Evolutionary conservation across 2,888 invertebrate species (phyloP).

Genomic region (Arenicola marina): DNA sequence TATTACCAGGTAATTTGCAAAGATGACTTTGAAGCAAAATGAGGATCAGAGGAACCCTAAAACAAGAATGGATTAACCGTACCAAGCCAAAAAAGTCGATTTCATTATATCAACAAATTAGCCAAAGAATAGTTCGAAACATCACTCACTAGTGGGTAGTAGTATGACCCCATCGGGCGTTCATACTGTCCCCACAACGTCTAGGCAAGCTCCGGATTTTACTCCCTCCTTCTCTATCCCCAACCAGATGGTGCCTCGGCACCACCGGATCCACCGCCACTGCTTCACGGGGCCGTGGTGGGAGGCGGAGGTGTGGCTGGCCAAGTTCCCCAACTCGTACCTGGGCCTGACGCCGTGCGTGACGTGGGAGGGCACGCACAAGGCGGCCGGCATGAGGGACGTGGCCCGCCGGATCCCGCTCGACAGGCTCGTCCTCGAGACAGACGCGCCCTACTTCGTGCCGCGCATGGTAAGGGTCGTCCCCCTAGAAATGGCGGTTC

Average conservation of each 20-base stretch:
- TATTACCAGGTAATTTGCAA: too few species aligned
- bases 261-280: conserved; percentile 61
- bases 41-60: too few species aligned
- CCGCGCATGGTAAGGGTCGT: conserved; percentile 48
- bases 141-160: too few species aligned
- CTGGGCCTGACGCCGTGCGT: conserved; percentile 61
- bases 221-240: too few species aligned
- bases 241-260: conserved; percentile 24
- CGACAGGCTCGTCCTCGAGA: conserved; percentile 62
- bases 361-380: conserved; percentile 39
- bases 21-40: too few species aligned
- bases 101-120: too few species aligned
- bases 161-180: too few species aligned
- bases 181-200: too few species aligned
- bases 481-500: neutral
- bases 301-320: conserved; percentile 59
- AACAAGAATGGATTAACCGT: too few species aligned
- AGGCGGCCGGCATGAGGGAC: conserved; percentile 46
- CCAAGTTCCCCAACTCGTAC: conserved; percentile 56
- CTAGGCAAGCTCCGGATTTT: too few species aligned
- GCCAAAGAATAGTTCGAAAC: too few species aligned
- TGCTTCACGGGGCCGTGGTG: conserved; percentile 61
- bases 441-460: conserved; percentile 64
- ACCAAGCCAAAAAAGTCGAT: too few species aligned
- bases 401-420: conserved; percentile 60